These are phyloP conservation scores for Miniopterus natalensis DNA, from an alignment of 2,113 vertebrate species.

Conservation along the genomic window DNA sequence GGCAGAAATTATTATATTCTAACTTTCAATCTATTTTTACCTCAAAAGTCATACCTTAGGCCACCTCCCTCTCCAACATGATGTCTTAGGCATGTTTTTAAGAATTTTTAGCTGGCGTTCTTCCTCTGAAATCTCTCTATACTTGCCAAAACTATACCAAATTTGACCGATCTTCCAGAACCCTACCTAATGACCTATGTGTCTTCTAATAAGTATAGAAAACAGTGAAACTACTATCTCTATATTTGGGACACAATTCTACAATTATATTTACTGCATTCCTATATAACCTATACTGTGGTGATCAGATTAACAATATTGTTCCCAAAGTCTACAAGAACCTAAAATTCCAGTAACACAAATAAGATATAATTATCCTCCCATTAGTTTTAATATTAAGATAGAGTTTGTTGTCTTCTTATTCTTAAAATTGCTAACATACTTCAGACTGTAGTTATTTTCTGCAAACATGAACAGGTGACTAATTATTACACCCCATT, in stretches of 20 bases:
- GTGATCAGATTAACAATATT: neutral
- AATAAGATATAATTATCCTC: neutral
- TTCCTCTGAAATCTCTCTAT: neutral
- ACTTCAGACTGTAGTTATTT: neutral
- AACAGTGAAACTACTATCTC: neutral
- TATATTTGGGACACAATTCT: neutral
- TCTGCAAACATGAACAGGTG: neutral
- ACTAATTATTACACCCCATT: neutral
- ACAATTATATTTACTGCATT: neutral
- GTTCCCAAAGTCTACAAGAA: neutral
- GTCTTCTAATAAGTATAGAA: neutral
- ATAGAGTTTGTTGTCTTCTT: neutral
- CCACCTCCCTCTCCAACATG: neutral
- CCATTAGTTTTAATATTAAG: slow-evolving; percentile 6
- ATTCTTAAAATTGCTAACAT: slow-evolving; percentile 50
- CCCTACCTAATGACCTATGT: neutral
- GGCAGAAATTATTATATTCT: neutral
- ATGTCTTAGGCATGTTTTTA: neutral
- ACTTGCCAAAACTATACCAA: neutral
- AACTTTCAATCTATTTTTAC: neutral
- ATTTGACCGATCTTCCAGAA: neutral
- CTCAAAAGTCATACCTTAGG: neutral
- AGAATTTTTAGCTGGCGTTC: neutral
- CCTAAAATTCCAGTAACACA: neutral
- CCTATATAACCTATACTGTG: neutral